Conservation (phyloP, 2,888 invertebrate genomes). For the Hyposoter dolosus region DNA sequence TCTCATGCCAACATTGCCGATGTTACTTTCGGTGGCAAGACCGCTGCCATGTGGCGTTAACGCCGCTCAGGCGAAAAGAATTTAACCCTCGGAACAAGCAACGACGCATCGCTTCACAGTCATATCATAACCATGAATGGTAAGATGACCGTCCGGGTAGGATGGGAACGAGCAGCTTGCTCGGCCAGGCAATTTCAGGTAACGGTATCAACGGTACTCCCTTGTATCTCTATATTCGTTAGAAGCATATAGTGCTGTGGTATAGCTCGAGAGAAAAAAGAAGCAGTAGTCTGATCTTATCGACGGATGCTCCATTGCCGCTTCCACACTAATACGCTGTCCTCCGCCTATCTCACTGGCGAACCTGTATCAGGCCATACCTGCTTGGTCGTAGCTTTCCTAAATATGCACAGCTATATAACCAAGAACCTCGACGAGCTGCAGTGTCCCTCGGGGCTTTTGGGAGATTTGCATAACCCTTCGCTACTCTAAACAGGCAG, state of each 20-base stretch:
- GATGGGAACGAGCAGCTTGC: slow-evolving; percentile 66
- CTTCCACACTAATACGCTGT: slow-evolving; percentile 67
- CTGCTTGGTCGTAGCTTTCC: slow-evolving; percentile 48
- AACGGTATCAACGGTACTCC: slow-evolving; percentile 53
- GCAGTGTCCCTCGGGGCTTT: slow-evolving; percentile 63
- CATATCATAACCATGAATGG: slow-evolving; percentile 65
- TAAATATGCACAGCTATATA: slow-evolving; percentile 42
- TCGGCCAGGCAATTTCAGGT: slow-evolving; percentile 63
- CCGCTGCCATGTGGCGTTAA: slow-evolving; percentile 14
- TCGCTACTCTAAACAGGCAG: slow-evolving; percentile 57
- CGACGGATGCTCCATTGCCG: slow-evolving; percentile 66
- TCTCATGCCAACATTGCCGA: slow-evolving; percentile 36
- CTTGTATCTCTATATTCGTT: slow-evolving; percentile 7
- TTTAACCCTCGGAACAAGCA: slow-evolving; percentile 53
- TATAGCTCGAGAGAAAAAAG: slow-evolving; percentile 61
- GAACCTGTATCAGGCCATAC: slow-evolving; percentile 60
- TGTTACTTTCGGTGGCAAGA: slow-evolving; percentile 45
- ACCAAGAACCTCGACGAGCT: slow-evolving; percentile 60
- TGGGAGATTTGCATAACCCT: slow-evolving; percentile 66
- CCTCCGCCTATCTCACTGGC: slow-evolving; percentile 60
- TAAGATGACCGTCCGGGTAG: slow-evolving; percentile 57
- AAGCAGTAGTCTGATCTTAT: slow-evolving; percentile 66
- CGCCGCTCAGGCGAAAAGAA: slow-evolving; percentile 39
- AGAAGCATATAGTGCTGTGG: slow-evolving; percentile 4
- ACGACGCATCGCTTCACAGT: slow-evolving; percentile 51